phyloP scores from a whole-genome alignment of 2,888 invertebrate genomes.

The Drosophila formosana region DNA sequence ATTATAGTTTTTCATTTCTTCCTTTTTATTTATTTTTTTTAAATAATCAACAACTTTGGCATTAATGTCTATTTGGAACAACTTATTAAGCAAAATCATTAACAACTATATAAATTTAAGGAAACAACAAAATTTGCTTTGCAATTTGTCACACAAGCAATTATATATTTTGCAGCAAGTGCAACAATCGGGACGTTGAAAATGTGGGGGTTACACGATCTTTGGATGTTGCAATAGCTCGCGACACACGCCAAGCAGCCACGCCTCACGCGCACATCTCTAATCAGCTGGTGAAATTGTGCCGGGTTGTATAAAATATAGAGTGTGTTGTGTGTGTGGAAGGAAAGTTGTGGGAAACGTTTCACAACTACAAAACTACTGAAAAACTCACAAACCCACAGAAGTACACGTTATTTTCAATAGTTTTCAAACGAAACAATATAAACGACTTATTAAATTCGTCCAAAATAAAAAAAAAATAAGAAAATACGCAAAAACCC shows the following conservation, averaged over 20 bases:
- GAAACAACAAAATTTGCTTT: neutral
- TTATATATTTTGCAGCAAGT: neutral
- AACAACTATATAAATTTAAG: neutral
- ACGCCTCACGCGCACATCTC: constrained; percentile 42
- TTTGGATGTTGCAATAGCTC: neutral
- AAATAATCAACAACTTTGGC: neutral
- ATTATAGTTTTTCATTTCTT: neutral
- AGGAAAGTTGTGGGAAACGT: constrained; percentile 19
- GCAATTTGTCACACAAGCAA: neutral
- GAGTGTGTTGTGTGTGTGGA: constrained; percentile 15
- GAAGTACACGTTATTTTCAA: constrained; percentile 14
- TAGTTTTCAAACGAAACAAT: constrained; percentile 17
- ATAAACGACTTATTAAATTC: constrained; percentile 31
- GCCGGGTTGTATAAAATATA: constrained; percentile 50
- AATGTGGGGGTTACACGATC: neutral
- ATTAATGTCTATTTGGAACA: neutral
- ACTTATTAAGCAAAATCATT: neutral
- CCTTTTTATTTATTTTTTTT: too few species aligned
- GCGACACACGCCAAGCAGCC: neutral
- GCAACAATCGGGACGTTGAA: neutral
- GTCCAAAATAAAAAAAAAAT: constrained; percentile 26
- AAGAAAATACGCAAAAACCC: neutral
- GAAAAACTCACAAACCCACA: constrained; percentile 4
- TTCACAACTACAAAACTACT: neutral
- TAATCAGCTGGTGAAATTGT: constrained; percentile 55